Evolutionary conservation across 2,113 vertebrate species (phyloP).

Genomic region (Cebus imitator): DNA sequence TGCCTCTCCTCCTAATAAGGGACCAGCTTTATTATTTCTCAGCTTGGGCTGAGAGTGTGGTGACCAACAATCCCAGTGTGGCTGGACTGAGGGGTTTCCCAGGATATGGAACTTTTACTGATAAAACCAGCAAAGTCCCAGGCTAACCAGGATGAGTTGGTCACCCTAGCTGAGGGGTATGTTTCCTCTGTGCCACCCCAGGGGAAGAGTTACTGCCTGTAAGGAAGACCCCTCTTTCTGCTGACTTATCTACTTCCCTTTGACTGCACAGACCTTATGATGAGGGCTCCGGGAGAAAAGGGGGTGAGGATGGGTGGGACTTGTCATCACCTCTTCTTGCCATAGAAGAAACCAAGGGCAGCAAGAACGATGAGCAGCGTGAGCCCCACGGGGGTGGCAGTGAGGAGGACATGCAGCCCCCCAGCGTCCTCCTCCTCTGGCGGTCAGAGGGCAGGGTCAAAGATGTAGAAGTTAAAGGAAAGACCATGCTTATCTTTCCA

Average conservation of each 20-base stretch:
- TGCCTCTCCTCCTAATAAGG: background rate
- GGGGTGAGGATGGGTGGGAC: background rate
- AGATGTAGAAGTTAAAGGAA: background rate
- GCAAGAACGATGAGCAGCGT: conserved; percentile 82
- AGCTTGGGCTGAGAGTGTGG: background rate
- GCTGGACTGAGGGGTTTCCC: background rate
- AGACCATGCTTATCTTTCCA: background rate
- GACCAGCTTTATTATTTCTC: background rate
- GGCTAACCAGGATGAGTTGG: background rate
- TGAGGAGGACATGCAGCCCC: conserved; percentile 81
- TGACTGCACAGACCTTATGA: background rate
- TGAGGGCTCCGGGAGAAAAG: background rate
- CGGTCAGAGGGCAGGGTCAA: fast-evolving
- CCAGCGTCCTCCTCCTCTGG: conserved; percentile 83
- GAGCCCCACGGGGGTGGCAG: conserved; percentile 80
- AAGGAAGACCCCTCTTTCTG: background rate
- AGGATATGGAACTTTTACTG: background rate
- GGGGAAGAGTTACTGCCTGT: background rate
- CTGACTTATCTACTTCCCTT: background rate
- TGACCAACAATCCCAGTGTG: background rate
- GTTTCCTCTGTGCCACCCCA: background rate
- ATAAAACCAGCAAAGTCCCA: background rate
- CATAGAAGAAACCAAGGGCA: conserved; percentile 81
- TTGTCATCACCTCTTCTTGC: conserved; percentile 82
- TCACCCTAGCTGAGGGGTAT: background rate